These are phyloP conservation scores for Osmerus eperlanus DNA, from an alignment of 2,113 vertebrate genomes.

Conservation along the genomic window DNA sequence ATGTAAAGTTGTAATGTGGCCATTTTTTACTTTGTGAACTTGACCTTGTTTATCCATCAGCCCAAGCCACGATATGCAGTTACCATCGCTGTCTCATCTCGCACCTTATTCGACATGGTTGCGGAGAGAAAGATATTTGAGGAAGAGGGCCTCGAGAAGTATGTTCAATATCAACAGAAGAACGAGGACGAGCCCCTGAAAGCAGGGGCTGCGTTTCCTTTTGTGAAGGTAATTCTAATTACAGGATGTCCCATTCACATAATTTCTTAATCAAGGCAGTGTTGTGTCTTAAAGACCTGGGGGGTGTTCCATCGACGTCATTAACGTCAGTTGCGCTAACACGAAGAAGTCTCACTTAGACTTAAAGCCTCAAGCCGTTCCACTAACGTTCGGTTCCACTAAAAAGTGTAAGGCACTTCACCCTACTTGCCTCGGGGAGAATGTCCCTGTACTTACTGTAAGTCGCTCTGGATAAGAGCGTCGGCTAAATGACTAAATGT, in stretches of 20 bases:
- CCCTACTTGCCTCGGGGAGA: too few species aligned
- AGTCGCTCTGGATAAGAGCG: too few species aligned
- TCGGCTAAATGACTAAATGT: too few species aligned
- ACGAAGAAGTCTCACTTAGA: too few species aligned
- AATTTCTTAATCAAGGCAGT: not conserved
- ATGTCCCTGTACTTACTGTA: too few species aligned
- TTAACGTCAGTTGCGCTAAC: too few species aligned
- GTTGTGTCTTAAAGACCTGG: too few species aligned
- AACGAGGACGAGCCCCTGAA: slow-evolving; percentile 82
- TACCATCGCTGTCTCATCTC: slow-evolving; percentile 90
- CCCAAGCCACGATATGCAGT: slow-evolving; percentile 86
- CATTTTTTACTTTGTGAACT: not conserved
- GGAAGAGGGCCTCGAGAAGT: slow-evolving; percentile 86
- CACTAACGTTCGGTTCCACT: too few species aligned
- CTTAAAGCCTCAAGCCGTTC: too few species aligned
- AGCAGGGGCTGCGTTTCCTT: slow-evolving; percentile 84
- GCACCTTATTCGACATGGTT: slow-evolving; percentile 86
- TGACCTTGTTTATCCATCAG: slow-evolving; percentile 54
- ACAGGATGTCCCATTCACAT: not conserved
- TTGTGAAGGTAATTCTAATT: slow-evolving; percentile 81
- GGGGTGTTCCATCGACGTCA: too few species aligned
- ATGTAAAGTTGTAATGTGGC: not conserved
- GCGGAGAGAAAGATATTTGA: slow-evolving; percentile 81
- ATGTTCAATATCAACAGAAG: slow-evolving; percentile 79
- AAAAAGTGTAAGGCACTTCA: too few species aligned